Conservation (phyloP, 2,888 invertebrate species). For the Timema cristinae region DNA sequence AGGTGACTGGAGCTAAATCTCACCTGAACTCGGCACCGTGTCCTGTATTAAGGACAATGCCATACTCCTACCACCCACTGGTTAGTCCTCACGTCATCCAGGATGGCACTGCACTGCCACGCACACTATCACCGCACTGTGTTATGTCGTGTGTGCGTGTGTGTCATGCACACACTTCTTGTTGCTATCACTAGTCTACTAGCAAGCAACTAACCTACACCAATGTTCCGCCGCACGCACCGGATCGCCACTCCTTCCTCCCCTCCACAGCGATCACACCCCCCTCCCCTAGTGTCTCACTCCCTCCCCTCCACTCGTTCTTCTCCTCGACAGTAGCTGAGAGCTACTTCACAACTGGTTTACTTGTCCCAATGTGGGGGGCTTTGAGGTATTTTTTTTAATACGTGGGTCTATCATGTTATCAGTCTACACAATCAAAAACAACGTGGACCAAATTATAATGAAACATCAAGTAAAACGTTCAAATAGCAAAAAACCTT, state of each 20-base stretch:
- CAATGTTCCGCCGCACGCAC: neutral
- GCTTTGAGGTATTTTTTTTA: too few relatives aligned
- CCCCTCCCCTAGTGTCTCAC: neutral
- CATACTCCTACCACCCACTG: conserved; percentile 17
- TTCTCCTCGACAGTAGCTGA: neutral
- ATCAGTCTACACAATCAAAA: too few relatives aligned
- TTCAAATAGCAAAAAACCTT: too few relatives aligned
- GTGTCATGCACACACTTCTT: too few relatives aligned
- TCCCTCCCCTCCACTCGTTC: neutral
- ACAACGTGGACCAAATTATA: too few relatives aligned
- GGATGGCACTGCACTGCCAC: too few relatives aligned
- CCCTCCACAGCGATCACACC: neutral
- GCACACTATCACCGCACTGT: too few relatives aligned
- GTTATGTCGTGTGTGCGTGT: too few relatives aligned
- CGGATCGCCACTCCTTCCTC: conserved; percentile 6
- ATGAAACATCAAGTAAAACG: too few relatives aligned
- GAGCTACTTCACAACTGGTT: too few relatives aligned
- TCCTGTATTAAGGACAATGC: conserved; percentile 30
- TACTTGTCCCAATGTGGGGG: too few relatives aligned
- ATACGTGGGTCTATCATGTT: too few relatives aligned
- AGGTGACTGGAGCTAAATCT: neutral
- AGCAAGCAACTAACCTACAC: conserved; percentile 12
- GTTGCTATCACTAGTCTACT: neutral
- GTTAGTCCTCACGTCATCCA: neutral
- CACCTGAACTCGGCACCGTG: conserved; percentile 27